These are phyloP conservation scores for Melinaea marsaeus DNA, from an alignment of 2,888 invertebrate genomes.

Conservation along the genomic window DNA sequence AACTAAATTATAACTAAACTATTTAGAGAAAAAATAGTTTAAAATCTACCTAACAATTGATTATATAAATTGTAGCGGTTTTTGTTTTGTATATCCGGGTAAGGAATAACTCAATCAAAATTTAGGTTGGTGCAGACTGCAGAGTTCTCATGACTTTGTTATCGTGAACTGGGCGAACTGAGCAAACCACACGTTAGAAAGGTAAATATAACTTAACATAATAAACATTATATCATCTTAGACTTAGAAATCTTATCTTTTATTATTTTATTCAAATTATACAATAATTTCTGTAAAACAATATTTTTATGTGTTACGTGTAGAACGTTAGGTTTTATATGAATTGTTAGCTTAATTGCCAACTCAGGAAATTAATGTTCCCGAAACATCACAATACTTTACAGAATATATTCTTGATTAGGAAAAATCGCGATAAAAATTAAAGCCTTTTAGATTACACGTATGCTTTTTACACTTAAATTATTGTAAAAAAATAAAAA, in stretches of 20 bases:
- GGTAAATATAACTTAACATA: neutral
- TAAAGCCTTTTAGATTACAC: neutral
- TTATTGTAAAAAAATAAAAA: too few relatives aligned
- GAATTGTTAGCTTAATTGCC: neutral
- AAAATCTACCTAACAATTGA: neutral
- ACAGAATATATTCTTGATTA: neutral
- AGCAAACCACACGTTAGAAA: neutral
- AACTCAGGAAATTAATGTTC: neutral
- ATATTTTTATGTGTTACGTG: neutral
- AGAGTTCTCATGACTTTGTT: conserved; percentile 1
- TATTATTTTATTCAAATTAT: neutral
- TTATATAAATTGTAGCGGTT: neutral
- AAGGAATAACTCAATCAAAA: conserved; percentile 4
- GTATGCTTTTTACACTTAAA: too few relatives aligned
- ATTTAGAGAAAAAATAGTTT: too few relatives aligned
- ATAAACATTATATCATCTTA: neutral
- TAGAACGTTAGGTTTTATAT: neutral
- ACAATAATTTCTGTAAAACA: neutral
- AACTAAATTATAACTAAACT: too few relatives aligned
- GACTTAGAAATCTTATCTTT: neutral
- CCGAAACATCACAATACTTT: conserved; percentile 1
- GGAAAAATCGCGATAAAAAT: neutral
- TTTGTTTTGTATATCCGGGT: neutral
- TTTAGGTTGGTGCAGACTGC: neutral
- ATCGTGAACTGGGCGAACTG: neutral